Conservation (phyloP, 2,888 invertebrate genomes). For the Myopa testacea region DNA sequence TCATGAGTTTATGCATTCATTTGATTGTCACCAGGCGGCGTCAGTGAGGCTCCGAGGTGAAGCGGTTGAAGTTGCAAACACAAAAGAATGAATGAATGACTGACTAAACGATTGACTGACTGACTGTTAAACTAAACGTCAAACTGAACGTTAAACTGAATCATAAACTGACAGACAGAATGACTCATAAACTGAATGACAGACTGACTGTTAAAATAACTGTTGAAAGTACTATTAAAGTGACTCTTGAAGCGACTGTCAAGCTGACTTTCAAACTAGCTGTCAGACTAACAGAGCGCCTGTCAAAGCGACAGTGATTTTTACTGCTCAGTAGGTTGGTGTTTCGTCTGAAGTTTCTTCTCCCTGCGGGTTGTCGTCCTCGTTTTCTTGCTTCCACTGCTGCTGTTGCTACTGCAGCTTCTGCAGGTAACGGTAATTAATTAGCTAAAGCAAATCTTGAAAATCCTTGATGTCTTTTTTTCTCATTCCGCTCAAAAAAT, state of each 20-base stretch:
- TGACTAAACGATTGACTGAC: not conserved
- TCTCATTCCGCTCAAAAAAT: not conserved
- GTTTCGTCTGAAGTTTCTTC: not conserved
- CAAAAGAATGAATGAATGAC: not conserved
- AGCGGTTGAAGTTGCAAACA: not conserved
- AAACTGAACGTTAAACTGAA: too few relatives aligned
- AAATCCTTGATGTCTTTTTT: not conserved
- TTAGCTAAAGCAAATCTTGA: not conserved
- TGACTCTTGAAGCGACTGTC: not conserved
- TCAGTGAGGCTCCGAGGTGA: too few relatives aligned
- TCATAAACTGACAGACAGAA: not conserved
- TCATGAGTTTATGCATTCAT: not conserved
- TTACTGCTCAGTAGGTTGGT: too few relatives aligned
- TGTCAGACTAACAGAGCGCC: not conserved
- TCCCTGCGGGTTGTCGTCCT: not conserved
- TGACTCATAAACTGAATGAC: not conserved
- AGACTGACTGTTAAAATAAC: not conserved
- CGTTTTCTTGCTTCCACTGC: not conserved
- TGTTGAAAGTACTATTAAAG: not conserved
- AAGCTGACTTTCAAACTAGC: not conserved
- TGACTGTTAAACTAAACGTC: not conserved
- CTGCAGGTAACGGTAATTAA: conserved; percentile 9
- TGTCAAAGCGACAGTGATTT: not conserved
- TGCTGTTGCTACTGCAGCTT: not conserved
- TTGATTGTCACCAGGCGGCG: conserved; percentile 20